Base-by-base conservation (phyloP, 1,140 invertebrate species). In the Orchesella cincta region DNA sequence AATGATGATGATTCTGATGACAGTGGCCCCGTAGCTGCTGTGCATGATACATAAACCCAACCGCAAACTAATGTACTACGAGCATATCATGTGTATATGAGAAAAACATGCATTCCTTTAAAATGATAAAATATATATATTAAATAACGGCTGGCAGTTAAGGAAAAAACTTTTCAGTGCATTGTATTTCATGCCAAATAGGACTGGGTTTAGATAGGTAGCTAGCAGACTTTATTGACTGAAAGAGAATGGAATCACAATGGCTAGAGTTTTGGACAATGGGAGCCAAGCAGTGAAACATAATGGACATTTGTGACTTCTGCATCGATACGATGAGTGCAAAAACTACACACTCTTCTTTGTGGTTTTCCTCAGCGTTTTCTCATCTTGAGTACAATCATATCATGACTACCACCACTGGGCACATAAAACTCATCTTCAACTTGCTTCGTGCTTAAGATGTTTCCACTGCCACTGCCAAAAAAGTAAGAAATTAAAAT, bases 241-340 rank as follows among this genome's bases (percentile, higher is more conserved):
- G 62, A 29, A 67, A 67, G 62, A 67, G 5, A 33, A 46, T 46
- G 54, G 8, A 57, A 57, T 57, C 8, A 67, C 33, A 29, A 29
- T 67, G 31, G 31, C 5, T 14, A 67, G 12, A 33, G 28, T 67
- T 31, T 67, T 31, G 28, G 14, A 67, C 62, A 67, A 67, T 67
- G 62, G 62, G 62, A 67, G 62, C 33, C 62, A 67, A 67, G 62
- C 62, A 67, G 62, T 23, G 62, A 67, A 31, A 29, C 62, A 23
- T n/a, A 67, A 67, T 67, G 62, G 31, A 33, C 62, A 67, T 67
- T 67, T 29, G 62, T 29, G 33, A 67, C 28, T 67, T 67, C 33
- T 31, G n/a, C 62, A 67, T 31, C 14, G 62, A 67, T 12, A 31
- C 31, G 8, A 31, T 23, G 29, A 5, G 26, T 31, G 29, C 14